These are phyloP conservation scores for Drosophila malerkotliana DNA, from an alignment of 1,140 invertebrate species.

Conservation along the genomic window DNA sequence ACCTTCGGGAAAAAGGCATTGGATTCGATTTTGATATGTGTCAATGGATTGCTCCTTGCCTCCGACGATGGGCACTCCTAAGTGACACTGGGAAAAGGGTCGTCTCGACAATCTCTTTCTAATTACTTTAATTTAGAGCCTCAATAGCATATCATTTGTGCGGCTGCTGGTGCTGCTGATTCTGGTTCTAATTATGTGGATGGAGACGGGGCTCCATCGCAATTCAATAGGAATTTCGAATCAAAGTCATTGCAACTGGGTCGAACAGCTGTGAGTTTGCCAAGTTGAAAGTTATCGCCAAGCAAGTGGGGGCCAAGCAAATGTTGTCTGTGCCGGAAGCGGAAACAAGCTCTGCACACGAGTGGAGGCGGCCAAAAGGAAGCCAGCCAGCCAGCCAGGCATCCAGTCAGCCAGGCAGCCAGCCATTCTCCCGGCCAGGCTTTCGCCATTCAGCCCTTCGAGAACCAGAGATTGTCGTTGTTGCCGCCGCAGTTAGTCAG, in stretches of 20 bases:
- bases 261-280: conserved; percentile 51
- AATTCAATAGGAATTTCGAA: conserved; percentile 43
- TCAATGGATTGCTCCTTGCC: conserved; percentile 16
- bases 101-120: conserved; percentile 26
- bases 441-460: conserved; percentile 11
- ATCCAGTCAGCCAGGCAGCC: conserved; percentile 41
- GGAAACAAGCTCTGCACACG: conserved; percentile 76
- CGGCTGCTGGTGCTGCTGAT: neutral
- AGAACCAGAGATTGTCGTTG: conserved; percentile 47
- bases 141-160: conserved; percentile 20
- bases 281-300: conserved; percentile 54
- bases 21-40: conserved; percentile 44
- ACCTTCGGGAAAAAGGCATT: conserved; percentile 1
- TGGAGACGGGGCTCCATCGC: neutral
- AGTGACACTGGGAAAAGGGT: conserved; percentile 36
- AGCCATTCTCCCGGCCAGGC: conserved; percentile 40
- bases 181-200: neutral
- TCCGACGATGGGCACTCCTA: neutral
- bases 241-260: conserved; percentile 60
- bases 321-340: conserved; percentile 72
- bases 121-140: conserved; percentile 54
- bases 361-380: conserved; percentile 67
- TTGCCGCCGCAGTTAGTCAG: conserved; percentile 46
- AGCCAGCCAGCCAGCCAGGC: conserved; percentile 46
- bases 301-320: conserved; percentile 59